phyloP scores from a whole-genome alignment of 1,140 invertebrate species.

The Lethocerus indicus region DNA sequence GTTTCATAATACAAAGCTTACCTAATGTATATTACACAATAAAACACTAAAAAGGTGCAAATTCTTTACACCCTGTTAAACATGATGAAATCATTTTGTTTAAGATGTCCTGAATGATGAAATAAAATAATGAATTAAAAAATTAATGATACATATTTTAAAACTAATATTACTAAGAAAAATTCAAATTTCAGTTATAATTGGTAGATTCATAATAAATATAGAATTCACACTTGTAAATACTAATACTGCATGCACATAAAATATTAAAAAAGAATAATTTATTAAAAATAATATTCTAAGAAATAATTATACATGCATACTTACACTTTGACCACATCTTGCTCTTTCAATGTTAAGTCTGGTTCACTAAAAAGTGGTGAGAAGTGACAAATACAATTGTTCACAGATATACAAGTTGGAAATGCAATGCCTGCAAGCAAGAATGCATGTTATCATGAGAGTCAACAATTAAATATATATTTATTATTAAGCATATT shows the following conservation, averaged over 20 bases:
- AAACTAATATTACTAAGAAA: neutral
- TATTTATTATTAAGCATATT: neutral
- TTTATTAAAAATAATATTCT: slow-evolving; percentile 4
- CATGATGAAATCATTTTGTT: too few species aligned
- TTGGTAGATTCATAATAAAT: neutral
- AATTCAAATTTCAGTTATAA: neutral
- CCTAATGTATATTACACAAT: too few species aligned
- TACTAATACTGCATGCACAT: neutral
- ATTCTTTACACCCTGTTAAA: too few species aligned
- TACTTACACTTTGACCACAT: slow-evolving; percentile 94
- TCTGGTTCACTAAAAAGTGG: slow-evolving; percentile 86
- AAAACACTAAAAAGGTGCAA: too few species aligned
- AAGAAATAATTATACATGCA: neutral
- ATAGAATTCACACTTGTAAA: neutral
- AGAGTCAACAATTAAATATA: neutral
- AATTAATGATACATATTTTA: neutral
- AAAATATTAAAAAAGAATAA: neutral
- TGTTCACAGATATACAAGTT: slow-evolving; percentile 96
- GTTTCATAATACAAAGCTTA: too few species aligned
- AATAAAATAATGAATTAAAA: neutral
- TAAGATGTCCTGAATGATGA: too few species aligned
- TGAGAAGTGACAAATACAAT: slow-evolving; percentile 98
- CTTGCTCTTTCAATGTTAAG: slow-evolving; percentile 73
- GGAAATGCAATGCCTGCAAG: slow-evolving; percentile 81
- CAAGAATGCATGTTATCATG: slow-evolving; percentile 6